Conservation (phyloP, 2,113 vertebrate genomes). For the Danionella cerebrum region DNA sequence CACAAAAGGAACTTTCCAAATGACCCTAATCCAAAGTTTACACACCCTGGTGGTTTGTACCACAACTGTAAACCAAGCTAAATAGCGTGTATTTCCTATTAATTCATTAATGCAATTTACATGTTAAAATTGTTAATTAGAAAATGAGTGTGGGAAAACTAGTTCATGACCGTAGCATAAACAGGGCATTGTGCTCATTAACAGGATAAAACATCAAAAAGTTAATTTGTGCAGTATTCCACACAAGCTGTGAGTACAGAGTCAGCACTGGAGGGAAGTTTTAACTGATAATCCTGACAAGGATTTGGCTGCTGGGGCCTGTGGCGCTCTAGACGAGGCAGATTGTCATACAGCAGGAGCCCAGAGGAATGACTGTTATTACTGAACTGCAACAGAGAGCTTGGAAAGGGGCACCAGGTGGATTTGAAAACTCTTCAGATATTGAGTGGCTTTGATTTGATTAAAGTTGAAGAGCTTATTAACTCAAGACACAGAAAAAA, state of each 20-base stretch:
- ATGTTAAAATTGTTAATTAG: conserved; percentile 25
- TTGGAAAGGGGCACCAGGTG: background rate
- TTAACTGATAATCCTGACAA: conserved; percentile 6
- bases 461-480: background rate
- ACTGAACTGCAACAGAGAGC: background rate
- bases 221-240: conserved; percentile 17
- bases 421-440: background rate
- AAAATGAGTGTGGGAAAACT: conserved; percentile 3
- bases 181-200: conserved; percentile 20
- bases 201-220: background rate
- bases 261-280: background rate
- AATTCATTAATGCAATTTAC: too few relatives aligned
- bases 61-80: too few relatives aligned
- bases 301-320: conserved; percentile 5
- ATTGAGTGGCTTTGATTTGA: background rate
- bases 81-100: too few relatives aligned
- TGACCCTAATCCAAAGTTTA: too few relatives aligned
- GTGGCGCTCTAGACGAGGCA: background rate
- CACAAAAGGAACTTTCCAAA: too few relatives aligned
- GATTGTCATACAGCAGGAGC: background rate
- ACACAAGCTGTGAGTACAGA: background rate
- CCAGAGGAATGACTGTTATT: background rate
- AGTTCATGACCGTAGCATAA: background rate
- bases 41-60: too few relatives aligned
- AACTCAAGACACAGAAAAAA: background rate